phyloP scores from a whole-genome alignment of 2,888 invertebrate genomes.

The Harpagoxenus sublaevis region DNA sequence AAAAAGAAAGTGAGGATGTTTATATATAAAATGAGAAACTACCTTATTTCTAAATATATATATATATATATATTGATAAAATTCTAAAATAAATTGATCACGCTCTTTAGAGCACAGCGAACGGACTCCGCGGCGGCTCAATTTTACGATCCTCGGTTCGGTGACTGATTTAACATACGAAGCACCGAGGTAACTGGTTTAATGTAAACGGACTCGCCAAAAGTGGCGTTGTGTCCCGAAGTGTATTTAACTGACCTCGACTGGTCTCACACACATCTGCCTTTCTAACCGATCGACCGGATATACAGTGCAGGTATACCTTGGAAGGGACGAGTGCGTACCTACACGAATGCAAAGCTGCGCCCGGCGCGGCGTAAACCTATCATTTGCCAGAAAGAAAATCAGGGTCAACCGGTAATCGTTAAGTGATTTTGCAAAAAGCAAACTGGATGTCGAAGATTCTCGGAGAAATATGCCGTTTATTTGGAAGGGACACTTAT shows the following conservation, averaged over 20 bases:
- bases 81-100: not conserved
- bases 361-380: conserved; percentile 1
- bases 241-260: conserved; percentile 68
- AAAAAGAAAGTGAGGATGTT: not conserved
- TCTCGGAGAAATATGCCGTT: conserved; percentile 11
- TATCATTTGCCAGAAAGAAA: conserved; percentile 48
- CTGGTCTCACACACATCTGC: conserved; percentile 57
- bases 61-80: not conserved
- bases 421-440: conserved; percentile 53
- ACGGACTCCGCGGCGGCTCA: not conserved
- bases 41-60: not conserved
- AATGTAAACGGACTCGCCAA: conserved; percentile 60
- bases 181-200: conserved; percentile 57
- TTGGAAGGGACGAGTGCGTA: conserved; percentile 20
- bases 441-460: conserved; percentile 10
- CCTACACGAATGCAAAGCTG: conserved; percentile 18
- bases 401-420: conserved; percentile 51
- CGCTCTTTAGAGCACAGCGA: not conserved
- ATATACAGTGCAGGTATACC: conserved; percentile 18
- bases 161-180: conserved; percentile 44
- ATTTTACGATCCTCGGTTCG: conserved; percentile 14
- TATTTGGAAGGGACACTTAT: conserved; percentile 22
- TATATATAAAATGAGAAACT: not conserved
- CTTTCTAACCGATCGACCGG: conserved; percentile 53
- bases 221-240: conserved; percentile 60